Evolutionary conservation across 2,888 invertebrate species (phyloP).

Genomic region (Caenorhabditis uteleia): DNA sequence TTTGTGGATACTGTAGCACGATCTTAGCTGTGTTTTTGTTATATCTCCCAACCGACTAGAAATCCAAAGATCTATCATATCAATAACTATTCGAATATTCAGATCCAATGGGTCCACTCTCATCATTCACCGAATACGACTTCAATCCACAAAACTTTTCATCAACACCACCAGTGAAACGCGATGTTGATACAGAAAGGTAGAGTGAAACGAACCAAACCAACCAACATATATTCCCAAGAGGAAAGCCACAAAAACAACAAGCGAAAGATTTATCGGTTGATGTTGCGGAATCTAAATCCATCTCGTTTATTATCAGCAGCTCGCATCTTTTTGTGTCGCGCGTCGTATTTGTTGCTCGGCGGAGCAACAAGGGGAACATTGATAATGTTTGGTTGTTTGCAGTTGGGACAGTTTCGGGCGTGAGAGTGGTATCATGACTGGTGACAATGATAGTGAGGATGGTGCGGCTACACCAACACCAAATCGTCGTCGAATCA

Average conservation of each 20-base stretch:
- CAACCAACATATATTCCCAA: no score
- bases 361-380: no score
- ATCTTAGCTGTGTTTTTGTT: no score
- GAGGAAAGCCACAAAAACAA: no score
- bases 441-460: slow-evolving; percentile 43
- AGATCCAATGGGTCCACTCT: background rate
- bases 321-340: background rate
- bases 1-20: no score
- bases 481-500: slow-evolving; percentile 26
- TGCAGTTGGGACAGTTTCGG: slow-evolving; percentile 53
- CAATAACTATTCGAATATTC: no score
- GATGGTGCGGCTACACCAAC: slow-evolving; percentile 33
- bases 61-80: no score
- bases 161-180: slow-evolving; percentile 4
- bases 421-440: slow-evolving; percentile 46
- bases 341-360: background rate
- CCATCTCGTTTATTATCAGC: slow-evolving; percentile 2
- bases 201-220: no score
- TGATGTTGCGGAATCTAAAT: no score
- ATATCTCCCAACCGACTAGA: no score
- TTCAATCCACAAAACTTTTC: slow-evolving; percentile 5
- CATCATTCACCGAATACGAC: background rate
- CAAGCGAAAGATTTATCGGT: no score
- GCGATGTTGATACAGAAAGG: slow-evolving; percentile 15
- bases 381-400: no score